Conservation (phyloP, 2,888 invertebrate species). For the Dermolepida albohirtum region DNA sequence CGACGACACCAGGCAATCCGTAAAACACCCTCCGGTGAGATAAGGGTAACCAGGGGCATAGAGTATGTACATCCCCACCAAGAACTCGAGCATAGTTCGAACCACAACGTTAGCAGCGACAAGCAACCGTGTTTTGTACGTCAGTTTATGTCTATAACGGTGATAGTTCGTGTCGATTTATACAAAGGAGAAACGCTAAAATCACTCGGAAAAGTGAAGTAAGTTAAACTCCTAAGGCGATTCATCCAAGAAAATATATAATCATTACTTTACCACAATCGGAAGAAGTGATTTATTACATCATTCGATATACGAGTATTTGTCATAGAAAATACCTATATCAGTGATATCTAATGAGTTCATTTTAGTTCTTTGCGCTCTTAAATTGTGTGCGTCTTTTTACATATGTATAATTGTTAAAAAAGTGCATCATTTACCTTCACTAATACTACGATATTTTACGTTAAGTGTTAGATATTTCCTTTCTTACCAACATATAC, state of each 20-base stretch:
- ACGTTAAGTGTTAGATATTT: neutral
- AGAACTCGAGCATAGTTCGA: neutral
- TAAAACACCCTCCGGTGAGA: conserved; percentile 19
- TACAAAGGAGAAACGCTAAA: conserved; percentile 28
- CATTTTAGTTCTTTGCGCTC: neutral
- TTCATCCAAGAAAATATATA: conserved; percentile 4
- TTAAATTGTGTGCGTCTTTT: conserved; percentile 25
- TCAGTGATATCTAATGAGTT: too few species aligned
- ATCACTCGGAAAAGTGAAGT: conserved; percentile 35
- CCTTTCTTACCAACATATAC: conserved; percentile 4
- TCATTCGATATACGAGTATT: too few species aligned
- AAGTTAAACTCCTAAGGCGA: conserved; percentile 29
- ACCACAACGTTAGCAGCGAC: conserved; percentile 23
- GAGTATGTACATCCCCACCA: conserved; percentile 33
- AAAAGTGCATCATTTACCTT: conserved; percentile 14
- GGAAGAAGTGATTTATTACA: neutral
- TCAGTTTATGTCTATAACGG: conserved; percentile 36
- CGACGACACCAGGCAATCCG: conserved; percentile 16
- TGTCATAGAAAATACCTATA: too few species aligned
- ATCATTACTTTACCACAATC: conserved; percentile 2
- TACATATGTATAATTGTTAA: conserved; percentile 2
- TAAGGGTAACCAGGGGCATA: conserved; percentile 33
- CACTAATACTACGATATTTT: neutral
- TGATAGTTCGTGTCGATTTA: conserved; percentile 32
- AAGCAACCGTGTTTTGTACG: conserved; percentile 30